Conservation (phyloP, 2,113 vertebrate genomes). For the Ginglymostoma cirratum region DNA sequence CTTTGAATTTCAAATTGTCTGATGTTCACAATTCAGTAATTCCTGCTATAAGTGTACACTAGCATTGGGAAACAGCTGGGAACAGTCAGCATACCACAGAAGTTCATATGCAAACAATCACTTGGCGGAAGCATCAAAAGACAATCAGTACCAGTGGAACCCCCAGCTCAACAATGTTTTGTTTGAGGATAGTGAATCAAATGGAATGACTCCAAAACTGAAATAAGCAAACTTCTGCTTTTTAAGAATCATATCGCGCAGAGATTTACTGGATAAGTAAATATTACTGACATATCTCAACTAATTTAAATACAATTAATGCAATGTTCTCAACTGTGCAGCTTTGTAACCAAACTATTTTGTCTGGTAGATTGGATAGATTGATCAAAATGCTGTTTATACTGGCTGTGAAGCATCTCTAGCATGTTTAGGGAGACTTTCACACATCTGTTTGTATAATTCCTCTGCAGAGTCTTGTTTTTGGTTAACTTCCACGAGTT, state of each 20-base stretch:
- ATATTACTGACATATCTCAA: not conserved
- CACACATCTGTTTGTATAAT: not conserved
- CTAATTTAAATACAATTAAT: not conserved
- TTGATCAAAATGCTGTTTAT: not conserved
- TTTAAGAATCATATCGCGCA: not conserved
- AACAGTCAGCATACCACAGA: not conserved
- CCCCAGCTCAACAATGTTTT: not conserved
- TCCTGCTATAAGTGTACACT: not conserved
- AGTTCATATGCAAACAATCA: not conserved
- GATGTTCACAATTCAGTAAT: not conserved
- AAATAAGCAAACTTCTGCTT: not conserved
- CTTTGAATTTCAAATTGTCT: not conserved
- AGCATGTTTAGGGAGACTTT: not conserved
- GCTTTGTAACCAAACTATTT: not conserved
- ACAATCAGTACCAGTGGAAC: not conserved
- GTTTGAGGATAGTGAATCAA: not conserved
- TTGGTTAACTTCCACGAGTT: not conserved
- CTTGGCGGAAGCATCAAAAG: not conserved
- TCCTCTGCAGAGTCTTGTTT: not conserved
- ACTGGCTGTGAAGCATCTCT: not conserved
- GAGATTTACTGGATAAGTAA: not conserved
- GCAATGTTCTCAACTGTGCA: not conserved
- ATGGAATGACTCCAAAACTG: not conserved
- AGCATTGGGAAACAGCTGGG: not conserved
- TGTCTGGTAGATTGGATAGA: not conserved